Evolutionary conservation across 64 coral and sea anemone genomes (phyloP).

Genomic region (Exaiptasia diaphana): DNA sequence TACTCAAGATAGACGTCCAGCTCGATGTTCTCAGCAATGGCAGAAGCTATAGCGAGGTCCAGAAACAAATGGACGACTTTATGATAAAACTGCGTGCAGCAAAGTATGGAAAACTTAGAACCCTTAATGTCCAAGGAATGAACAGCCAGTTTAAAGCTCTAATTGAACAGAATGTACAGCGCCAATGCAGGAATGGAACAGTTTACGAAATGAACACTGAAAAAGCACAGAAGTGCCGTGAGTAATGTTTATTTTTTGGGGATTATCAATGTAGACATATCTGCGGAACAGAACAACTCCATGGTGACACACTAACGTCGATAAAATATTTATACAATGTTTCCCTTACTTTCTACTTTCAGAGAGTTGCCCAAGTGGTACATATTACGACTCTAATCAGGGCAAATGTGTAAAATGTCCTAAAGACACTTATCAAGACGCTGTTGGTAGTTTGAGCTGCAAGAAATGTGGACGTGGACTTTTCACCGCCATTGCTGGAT

Average conservation of each 20-base stretch:
- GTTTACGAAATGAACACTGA: slow-evolving; percentile 65
- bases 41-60: slow-evolving; percentile 3
- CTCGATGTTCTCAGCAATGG: slow-evolving; percentile 63
- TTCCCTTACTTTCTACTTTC: background rate
- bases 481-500: slow-evolving; percentile 10
- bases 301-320: too few species aligned
- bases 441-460: slow-evolving; percentile 47
- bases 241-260: background rate
- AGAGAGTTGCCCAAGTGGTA: slow-evolving; percentile 87
- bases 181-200: slow-evolving; percentile 59
- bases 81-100: slow-evolving; percentile 11
- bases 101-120: background rate
- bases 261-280: background rate
- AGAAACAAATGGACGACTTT: slow-evolving; percentile 41
- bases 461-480: slow-evolving; percentile 55
- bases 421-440: slow-evolving; percentile 52
- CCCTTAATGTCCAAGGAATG: slow-evolving; percentile 11
- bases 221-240: slow-evolving; percentile 67
- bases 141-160: slow-evolving; percentile 17
- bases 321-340: background rate
- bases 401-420: slow-evolving; percentile 55
- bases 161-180: background rate
- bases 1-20: slow-evolving; percentile 68
- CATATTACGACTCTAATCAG: slow-evolving; percentile 36
- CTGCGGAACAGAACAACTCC: too few species aligned